These are phyloP conservation scores for Papilio machaon DNA, from an alignment of 1,140 invertebrate genomes.

Conservation along the genomic window DNA sequence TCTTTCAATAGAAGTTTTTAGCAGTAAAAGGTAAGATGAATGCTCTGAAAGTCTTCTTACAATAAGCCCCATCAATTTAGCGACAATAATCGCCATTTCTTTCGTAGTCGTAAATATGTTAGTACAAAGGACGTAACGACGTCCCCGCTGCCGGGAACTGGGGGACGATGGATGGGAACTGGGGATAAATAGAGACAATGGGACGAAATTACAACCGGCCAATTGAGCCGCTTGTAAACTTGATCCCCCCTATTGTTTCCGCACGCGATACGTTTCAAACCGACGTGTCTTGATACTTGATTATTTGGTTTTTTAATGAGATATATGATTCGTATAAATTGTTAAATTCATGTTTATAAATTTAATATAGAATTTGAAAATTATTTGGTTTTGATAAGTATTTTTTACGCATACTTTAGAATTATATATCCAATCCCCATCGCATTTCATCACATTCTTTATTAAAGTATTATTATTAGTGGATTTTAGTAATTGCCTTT, in stretches of 20 bases:
- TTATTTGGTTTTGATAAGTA: too few relatives aligned
- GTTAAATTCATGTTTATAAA: not conserved
- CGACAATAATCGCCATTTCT: conserved; percentile 53
- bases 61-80: conserved; percentile 47
- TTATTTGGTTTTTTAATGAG: conserved; percentile 9
- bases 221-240: conserved; percentile 72
- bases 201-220: conserved; percentile 75
- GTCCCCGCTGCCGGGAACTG: conserved; percentile 52
- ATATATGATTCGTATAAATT: conserved; percentile 14
- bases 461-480: not conserved
- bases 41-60: conserved; percentile 15
- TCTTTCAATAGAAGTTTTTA: conserved; percentile 13
- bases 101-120: conserved; percentile 53
- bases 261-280: conserved; percentile 55
- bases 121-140: conserved; percentile 61
- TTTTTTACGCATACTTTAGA: not conserved
- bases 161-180: conserved; percentile 46
- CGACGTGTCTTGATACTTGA: conserved; percentile 58
- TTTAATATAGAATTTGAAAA: not conserved
- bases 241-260: conserved; percentile 79
- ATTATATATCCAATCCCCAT: not conserved
- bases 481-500: not conserved
- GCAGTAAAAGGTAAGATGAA: conserved; percentile 18
- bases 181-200: conserved; percentile 70
- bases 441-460: not conserved